Evolutionary conservation across 2,888 invertebrate species (phyloP).

Genomic region (Escarpia spicata): DNA sequence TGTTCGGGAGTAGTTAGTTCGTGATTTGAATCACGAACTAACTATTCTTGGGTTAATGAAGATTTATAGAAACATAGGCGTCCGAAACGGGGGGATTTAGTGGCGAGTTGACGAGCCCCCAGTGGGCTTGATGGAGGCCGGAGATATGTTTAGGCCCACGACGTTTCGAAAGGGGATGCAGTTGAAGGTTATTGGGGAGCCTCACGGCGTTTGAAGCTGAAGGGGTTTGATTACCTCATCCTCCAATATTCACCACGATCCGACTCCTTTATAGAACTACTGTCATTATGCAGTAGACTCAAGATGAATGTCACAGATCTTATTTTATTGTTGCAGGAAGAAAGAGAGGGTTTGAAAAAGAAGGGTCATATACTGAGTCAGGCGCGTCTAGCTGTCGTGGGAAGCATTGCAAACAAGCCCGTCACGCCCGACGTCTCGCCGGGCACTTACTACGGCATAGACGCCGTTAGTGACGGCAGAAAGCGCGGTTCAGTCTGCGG

Average conservation of each 20-base stretch:
- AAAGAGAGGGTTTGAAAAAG: slow-evolving; percentile 22
- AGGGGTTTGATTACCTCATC: too few species aligned
- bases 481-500: slow-evolving; percentile 58
- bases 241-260: not conserved
- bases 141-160: too few species aligned
- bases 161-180: too few species aligned
- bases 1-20: too few species aligned
- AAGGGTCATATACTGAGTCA: slow-evolving; percentile 33
- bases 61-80: too few species aligned
- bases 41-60: too few species aligned
- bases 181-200: too few species aligned
- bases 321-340: not conserved
- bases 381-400: not conserved
- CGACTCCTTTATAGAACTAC: not conserved
- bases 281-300: not conserved
- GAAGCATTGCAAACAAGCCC: not conserved
- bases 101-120: too few species aligned
- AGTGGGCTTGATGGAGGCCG: too few species aligned
- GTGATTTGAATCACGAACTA: too few species aligned
- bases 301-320: not conserved
- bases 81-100: too few species aligned
- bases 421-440: not conserved
- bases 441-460: slow-evolving; percentile 36
- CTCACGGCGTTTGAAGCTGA: too few species aligned
- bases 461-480: slow-evolving; percentile 54